Percentiles rank a stretch among this genome's conserved stretches.
phyloP scores from a whole-genome alignment of 2,113 vertebrate species.

The Lepus europaeus region DNA sequence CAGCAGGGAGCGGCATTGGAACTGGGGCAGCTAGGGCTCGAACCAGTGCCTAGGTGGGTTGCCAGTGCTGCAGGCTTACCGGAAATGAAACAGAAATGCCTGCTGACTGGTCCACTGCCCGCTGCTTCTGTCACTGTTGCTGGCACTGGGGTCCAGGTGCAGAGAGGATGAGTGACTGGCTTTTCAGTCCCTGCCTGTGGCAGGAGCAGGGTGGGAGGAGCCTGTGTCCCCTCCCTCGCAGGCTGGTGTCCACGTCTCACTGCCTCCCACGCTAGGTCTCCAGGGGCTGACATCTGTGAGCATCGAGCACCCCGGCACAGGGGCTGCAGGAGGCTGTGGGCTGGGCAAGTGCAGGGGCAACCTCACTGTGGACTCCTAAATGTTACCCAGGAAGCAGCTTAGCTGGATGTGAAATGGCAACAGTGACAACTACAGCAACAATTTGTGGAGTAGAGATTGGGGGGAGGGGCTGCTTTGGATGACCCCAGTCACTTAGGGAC shows the following conservation, averaged over 20 bases:
- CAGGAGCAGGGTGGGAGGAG: too few species aligned
- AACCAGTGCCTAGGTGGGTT: too few species aligned
- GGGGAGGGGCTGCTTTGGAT: background rate
- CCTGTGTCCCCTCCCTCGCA: background rate
- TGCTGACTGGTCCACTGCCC: background rate
- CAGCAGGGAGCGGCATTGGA: too few species aligned
- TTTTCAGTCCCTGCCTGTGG: background rate
- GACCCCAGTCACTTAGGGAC: background rate
- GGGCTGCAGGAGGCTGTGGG: rapidly evolving
- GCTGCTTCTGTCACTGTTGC: background rate
- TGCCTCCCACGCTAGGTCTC: background rate
- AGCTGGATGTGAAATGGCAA: too few species aligned
- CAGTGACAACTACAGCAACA: rapidly evolving
- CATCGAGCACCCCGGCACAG: rapidly evolving
- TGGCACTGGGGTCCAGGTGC: background rate
- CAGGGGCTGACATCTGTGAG: rapidly evolving
- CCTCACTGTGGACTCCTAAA: rapidly evolving
- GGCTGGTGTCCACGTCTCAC: too few species aligned
- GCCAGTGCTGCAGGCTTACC: too few species aligned
- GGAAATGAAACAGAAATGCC: too few species aligned
- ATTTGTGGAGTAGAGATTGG: background rate
- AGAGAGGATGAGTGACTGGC: background rate
- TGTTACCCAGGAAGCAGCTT: too few species aligned
- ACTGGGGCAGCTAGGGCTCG: too few species aligned
- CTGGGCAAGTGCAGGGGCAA: background rate